phyloP scores from a whole-genome alignment of 2,888 invertebrate genomes.

The Spicauda simplicius region DNA sequence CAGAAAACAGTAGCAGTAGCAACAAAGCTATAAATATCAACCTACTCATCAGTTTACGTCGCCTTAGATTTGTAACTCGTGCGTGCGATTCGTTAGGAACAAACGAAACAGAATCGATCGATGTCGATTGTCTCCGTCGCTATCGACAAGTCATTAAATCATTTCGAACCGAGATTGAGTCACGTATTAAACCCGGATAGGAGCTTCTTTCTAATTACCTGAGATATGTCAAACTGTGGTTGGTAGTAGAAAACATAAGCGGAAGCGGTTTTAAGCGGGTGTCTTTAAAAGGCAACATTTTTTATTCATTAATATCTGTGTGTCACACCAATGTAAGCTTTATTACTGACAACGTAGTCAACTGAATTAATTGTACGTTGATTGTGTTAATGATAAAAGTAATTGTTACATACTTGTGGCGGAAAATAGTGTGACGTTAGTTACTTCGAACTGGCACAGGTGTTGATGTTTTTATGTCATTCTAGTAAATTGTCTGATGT shows the following conservation, averaged over 20 bases:
- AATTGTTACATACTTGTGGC: not conserved
- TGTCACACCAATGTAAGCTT: not conserved
- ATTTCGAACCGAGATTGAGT: constrained; percentile 68
- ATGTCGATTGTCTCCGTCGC: constrained; percentile 55
- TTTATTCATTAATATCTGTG: not conserved
- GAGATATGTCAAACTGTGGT: constrained; percentile 74
- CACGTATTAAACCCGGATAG: constrained; percentile 76
- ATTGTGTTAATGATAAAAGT: not conserved
- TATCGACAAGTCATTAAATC: constrained; percentile 62
- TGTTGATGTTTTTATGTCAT: constrained; percentile 10
- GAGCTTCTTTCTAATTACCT: constrained; percentile 78
- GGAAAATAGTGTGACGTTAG: constrained; percentile 15
- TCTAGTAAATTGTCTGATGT: not conserved
- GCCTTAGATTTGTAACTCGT: constrained; percentile 13
- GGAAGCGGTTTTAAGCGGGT: constrained; percentile 14
- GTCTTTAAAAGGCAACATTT: not conserved
- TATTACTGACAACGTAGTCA: not conserved
- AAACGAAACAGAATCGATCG: constrained; percentile 39
- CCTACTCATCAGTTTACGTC: not conserved
- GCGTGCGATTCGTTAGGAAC: constrained; percentile 14
- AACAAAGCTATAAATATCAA: no score
- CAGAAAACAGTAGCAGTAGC: no score
- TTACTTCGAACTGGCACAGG: constrained; percentile 11
- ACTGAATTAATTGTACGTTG: no score
- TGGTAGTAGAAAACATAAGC: constrained; percentile 44